phyloP scores from a whole-genome alignment of 1,140 invertebrate species.

The Panonychus citri region DNA sequence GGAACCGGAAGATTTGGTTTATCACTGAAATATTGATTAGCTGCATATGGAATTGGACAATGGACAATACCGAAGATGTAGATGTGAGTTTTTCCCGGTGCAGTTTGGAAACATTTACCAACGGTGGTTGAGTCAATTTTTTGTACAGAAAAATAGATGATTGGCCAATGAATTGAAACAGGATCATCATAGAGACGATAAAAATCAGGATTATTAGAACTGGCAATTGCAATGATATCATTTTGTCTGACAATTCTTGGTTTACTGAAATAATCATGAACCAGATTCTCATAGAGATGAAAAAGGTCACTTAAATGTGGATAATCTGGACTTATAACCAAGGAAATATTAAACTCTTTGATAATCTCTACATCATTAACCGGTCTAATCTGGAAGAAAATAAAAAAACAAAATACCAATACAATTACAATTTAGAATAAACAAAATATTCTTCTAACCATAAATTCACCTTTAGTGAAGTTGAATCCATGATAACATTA shows the following conservation, averaged over 20 bases:
- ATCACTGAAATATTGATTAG: not conserved
- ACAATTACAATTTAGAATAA: not conserved
- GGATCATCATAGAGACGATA: not conserved
- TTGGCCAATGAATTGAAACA: conserved; percentile 1
- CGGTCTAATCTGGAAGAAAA: not conserved
- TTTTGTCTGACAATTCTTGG: not conserved
- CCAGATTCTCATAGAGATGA: not conserved
- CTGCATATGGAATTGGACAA: not conserved
- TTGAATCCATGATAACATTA: not conserved
- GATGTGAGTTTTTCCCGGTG: not conserved
- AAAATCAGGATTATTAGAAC: not conserved
- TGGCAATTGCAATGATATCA: not conserved
- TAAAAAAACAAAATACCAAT: not conserved
- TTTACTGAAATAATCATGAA: not conserved
- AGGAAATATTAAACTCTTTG: not conserved
- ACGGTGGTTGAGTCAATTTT: not conserved
- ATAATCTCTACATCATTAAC: not conserved
- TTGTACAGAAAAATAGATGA: conserved; percentile 10
- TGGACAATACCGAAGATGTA: not conserved
- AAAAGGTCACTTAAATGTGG: not conserved
- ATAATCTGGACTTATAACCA: not conserved
- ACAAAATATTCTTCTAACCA: not conserved
- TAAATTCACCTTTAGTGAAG: not conserved
- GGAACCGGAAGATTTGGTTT: conserved; percentile 3
- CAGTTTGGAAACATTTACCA: not conserved